Evolutionary conservation across 2,888 invertebrate genomes (phyloP).

Genomic region (Strigamia maritima): DNA sequence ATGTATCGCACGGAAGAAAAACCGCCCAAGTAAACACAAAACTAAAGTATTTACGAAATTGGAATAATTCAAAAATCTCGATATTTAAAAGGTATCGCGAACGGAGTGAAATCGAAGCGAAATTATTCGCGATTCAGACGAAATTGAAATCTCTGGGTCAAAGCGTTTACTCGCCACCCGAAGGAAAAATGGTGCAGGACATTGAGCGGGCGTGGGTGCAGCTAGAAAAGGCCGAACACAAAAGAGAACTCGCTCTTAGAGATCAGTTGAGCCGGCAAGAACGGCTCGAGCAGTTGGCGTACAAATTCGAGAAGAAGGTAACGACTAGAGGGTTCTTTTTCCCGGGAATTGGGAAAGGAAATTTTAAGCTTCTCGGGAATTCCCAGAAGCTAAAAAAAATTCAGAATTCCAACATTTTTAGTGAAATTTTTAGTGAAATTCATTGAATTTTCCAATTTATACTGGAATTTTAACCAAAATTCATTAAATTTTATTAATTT

Average conservation of each 20-base stretch:
- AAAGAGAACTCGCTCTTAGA: conserved; percentile 84
- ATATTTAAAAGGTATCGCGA: conserved; percentile 77
- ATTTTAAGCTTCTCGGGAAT: too few species aligned
- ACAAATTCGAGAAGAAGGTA: conserved; percentile 91
- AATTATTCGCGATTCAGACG: conserved; percentile 95
- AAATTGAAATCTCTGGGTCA: conserved; percentile 90
- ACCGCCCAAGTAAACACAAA: conserved; percentile 75
- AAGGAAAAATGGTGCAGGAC: conserved; percentile 89
- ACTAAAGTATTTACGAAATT: too few species aligned
- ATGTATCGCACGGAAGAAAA: conserved; percentile 78
- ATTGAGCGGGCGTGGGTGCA: conserved; percentile 92
- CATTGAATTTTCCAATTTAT: too few species aligned
- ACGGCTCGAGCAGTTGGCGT: conserved; percentile 87
- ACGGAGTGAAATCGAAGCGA: conserved; percentile 92
- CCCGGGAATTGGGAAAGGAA: too few species aligned
- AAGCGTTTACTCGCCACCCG: conserved; percentile 77
- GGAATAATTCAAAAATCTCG: too few species aligned
- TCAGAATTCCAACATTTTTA: too few species aligned
- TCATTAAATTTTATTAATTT: too few species aligned
- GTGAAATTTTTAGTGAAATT: too few species aligned
- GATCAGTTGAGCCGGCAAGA: conserved; percentile 89
- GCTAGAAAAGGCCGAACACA: conserved; percentile 90
- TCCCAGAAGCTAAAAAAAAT: too few species aligned
- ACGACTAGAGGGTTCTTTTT: too few species aligned
- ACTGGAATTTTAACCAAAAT: too few species aligned